These are phyloP conservation scores for Hartigia nigra DNA, from an alignment of 2,888 invertebrate species.

Conservation along the genomic window DNA sequence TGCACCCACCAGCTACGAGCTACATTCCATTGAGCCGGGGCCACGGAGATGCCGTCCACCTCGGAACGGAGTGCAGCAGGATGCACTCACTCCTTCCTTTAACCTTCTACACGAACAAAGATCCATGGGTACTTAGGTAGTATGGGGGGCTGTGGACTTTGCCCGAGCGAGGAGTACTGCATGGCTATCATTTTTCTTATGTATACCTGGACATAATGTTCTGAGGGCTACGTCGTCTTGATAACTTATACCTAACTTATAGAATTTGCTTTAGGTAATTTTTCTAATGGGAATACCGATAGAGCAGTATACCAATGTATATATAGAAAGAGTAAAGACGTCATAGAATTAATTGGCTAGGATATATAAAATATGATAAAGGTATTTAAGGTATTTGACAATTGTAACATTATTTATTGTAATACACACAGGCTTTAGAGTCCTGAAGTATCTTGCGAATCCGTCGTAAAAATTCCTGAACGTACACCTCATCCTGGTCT, in stretches of 20 bases:
- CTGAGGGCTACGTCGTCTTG: neutral
- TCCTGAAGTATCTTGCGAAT: neutral
- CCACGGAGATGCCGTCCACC: conserved; percentile 21
- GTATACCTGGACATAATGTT: neutral
- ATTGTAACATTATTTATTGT: neutral
- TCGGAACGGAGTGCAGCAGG: conserved; percentile 9
- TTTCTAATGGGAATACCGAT: neutral
- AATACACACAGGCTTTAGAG: neutral
- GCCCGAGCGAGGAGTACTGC: conserved; percentile 9
- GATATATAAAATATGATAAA: neutral
- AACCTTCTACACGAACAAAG: conserved; percentile 27
- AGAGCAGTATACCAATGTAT: neutral
- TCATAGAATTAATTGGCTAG: neutral
- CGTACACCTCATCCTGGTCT: neutral
- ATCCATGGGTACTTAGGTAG: conserved; percentile 15
- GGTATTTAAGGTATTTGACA: neutral
- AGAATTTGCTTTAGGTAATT: neutral
- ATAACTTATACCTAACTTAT: neutral
- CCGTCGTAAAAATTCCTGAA: neutral
- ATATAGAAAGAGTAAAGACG: neutral
- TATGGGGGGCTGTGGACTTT: neutral
- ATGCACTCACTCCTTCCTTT: neutral
- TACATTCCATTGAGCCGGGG: conserved; percentile 28
- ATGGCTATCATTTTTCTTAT: conserved; percentile 22
- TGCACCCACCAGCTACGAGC: conserved; percentile 24